Evolutionary conservation across 2,888 invertebrate species (phyloP).

Genomic region (Drosophila mettleri): DNA sequence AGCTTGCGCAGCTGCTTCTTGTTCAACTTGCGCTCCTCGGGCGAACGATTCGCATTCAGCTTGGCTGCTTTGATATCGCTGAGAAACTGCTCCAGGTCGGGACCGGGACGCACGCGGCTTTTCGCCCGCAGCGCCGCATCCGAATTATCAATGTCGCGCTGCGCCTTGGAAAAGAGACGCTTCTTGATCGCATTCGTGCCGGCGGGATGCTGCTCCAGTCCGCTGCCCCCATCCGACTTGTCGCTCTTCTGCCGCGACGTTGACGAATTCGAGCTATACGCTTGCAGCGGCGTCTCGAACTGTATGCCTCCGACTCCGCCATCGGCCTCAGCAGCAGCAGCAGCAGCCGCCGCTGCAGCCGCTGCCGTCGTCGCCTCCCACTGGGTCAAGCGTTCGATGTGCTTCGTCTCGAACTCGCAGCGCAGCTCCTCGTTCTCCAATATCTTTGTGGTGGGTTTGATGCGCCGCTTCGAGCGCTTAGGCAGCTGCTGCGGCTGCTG

Average conservation of each 20-base stretch:
- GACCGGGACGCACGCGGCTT: slow-evolving; percentile 70
- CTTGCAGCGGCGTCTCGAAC: slow-evolving; percentile 68
- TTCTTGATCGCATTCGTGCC: slow-evolving; percentile 79
- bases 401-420: slow-evolving; percentile 87
- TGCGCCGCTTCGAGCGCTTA: slow-evolving; percentile 86
- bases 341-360: slow-evolving; percentile 53
- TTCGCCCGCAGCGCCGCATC: slow-evolving; percentile 61
- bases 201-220: slow-evolving; percentile 61
- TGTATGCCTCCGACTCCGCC: slow-evolving; percentile 16
- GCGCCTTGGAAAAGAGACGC: slow-evolving; percentile 73
- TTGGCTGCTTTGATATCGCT: slow-evolving; percentile 83
- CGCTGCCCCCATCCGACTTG: slow-evolving; percentile 73
- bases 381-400: slow-evolving; percentile 86
- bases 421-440: slow-evolving; percentile 88
- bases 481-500: slow-evolving; percentile 55
- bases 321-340: slow-evolving; percentile 32
- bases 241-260: slow-evolving; percentile 74
- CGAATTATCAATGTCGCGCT: slow-evolving; percentile 66
- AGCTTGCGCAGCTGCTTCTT: slow-evolving; percentile 85
- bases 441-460: slow-evolving; percentile 89
- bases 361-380: slow-evolving; percentile 62
- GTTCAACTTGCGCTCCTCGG: slow-evolving; percentile 84
- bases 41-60: slow-evolving; percentile 82
- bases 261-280: slow-evolving; percentile 53
- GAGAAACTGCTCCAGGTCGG: slow-evolving; percentile 82